Percentiles rank a stretch among this genome's conserved stretches.
Conservation (phyloP, 2,888 invertebrate genomes). For the Macrosoma leucophasiata region DNA sequence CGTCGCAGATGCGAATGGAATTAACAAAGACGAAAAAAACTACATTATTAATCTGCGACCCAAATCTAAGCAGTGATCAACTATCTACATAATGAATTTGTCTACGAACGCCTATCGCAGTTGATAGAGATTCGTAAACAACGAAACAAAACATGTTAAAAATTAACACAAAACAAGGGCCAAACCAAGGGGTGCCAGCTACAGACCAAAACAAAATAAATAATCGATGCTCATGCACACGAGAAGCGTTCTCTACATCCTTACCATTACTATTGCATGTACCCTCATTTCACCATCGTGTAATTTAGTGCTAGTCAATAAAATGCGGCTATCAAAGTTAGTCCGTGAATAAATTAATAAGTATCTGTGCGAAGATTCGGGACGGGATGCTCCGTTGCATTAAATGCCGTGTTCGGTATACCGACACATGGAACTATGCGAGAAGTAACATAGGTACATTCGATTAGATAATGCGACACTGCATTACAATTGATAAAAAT, state of each 20-base stretch:
- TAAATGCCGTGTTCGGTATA: slow-evolving; percentile 78
- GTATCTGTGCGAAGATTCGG: slow-evolving; percentile 47
- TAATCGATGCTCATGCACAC: slow-evolving; percentile 65
- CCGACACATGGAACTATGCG: slow-evolving; percentile 86
- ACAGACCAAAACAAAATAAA: slow-evolving; percentile 57
- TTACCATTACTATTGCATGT: slow-evolving; percentile 40
- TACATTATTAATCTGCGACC: too few species aligned
- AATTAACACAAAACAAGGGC: slow-evolving; percentile 57
- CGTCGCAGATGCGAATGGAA: too few species aligned
- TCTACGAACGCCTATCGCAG: too few species aligned
- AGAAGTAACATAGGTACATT: slow-evolving; percentile 85
- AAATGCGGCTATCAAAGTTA: too few species aligned
- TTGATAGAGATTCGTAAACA: too few species aligned
- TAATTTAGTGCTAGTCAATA: too few species aligned
- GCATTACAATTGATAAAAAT: too few species aligned
- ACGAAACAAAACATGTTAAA: slow-evolving; percentile 32
- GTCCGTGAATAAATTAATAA: too few species aligned
- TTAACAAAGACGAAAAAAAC: too few species aligned
- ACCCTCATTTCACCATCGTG: slow-evolving; percentile 35
- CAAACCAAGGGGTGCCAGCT: slow-evolving; percentile 74
- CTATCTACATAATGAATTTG: too few species aligned
- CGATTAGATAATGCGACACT: too few species aligned
- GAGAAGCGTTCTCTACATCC: slow-evolving; percentile 55
- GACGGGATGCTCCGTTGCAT: slow-evolving; percentile 71
- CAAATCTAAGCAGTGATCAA: too few species aligned